Percentiles rank a stretch among this genome's conserved stretches.
phyloP scores from a whole-genome alignment of 2,797 vertebrate genomes.

The Periparus ater region DNA sequence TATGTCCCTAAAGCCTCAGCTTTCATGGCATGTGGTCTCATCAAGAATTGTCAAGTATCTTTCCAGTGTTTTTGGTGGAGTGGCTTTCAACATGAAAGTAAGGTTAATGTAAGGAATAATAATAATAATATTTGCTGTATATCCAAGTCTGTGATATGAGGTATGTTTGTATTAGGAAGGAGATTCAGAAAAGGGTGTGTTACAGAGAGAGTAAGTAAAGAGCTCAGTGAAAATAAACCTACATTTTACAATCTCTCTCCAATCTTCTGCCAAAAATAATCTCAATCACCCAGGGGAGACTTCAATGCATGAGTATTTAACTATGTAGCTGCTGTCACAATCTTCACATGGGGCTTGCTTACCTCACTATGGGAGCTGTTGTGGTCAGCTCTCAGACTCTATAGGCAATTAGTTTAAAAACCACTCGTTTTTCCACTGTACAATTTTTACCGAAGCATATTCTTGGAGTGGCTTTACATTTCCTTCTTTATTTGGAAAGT shows the following conservation, averaged over 20 bases:
- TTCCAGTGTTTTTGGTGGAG: background rate
- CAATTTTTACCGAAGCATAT: background rate
- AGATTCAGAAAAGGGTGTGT: background rate
- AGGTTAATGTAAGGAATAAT: background rate
- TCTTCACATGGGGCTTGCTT: background rate
- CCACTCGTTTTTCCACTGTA: background rate
- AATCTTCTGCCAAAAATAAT: conserved; percentile 10
- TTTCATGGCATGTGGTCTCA: background rate
- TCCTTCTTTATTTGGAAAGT: background rate
- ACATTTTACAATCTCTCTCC: background rate
- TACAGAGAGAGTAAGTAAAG: background rate
- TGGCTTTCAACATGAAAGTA: background rate
- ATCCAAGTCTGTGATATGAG: background rate
- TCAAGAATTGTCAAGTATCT: background rate
- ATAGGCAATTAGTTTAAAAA: background rate
- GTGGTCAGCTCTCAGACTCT: background rate
- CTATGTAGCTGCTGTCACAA: background rate
- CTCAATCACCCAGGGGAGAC: background rate
- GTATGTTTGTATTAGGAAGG: background rate
- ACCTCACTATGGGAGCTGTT: background rate
- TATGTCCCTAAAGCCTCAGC: background rate
- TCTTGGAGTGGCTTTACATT: background rate
- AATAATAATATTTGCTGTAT: background rate
- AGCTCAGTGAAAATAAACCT: background rate
- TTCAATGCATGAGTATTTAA: background rate